A percentile compares a stretch with the other conserved stretches of the same genome.
Evolutionary conservation across 1,140 invertebrate genomes (phyloP).

Genomic region (Cydia splendana): DNA sequence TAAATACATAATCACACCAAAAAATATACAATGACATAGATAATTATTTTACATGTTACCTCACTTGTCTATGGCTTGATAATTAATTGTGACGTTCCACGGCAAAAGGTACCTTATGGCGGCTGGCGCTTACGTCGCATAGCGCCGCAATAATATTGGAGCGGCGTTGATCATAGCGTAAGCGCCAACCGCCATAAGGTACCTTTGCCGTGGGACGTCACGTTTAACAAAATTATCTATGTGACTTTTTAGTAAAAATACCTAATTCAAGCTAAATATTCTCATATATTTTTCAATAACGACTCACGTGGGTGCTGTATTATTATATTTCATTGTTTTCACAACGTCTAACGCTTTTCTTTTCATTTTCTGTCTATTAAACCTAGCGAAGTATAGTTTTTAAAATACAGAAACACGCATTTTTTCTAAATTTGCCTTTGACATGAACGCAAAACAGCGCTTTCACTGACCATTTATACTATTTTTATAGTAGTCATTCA

Average conservation of each 20-base stretch:
- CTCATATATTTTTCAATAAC: background rate
- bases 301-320: background rate
- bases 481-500: no score
- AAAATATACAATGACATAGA: background rate
- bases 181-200: no score
- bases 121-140: no score
- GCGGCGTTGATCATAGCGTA: no score
- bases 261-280: background rate
- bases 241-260: background rate
- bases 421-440: no score
- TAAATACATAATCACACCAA: background rate
- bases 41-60: background rate
- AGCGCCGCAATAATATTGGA: no score
- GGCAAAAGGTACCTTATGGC: no score
- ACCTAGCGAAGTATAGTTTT: background rate
- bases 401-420: background rate
- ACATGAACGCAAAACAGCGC: no score
- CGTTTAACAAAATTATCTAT: background rate
- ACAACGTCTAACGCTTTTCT: background rate
- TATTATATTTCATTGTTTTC: background rate
- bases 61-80: slow-evolving; percentile 13
- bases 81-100: no score
- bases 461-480: no score
- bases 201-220: no score
- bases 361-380: background rate